A percentile compares a stretch with the other conserved stretches of the same genome.
Evolutionary conservation across 2,888 invertebrate genomes (phyloP).

Genomic region (Drosophila mettleri): DNA sequence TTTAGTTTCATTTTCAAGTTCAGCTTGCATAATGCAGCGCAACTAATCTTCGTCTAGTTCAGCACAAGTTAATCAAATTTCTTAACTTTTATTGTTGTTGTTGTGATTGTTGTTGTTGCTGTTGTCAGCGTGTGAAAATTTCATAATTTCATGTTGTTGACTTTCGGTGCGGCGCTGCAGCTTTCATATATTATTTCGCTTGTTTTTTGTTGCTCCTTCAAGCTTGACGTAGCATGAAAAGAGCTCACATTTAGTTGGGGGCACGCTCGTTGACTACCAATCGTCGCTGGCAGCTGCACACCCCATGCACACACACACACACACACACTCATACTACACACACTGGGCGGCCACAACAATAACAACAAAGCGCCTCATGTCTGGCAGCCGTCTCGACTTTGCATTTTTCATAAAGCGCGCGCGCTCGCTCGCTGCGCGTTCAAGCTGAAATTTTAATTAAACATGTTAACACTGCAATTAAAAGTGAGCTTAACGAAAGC

Average conservation of each 20-base stretch:
- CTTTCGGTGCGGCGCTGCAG: slow-evolving; percentile 38
- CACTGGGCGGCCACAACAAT: slow-evolving; percentile 27
- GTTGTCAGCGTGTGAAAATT: slow-evolving; percentile 67
- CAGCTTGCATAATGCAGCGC: background rate
- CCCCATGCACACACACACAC: slow-evolving; percentile 16
- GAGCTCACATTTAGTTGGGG: slow-evolving; percentile 50
- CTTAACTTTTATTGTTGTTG: slow-evolving; percentile 39
- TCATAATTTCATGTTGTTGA: slow-evolving; percentile 68
- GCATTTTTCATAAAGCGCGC: slow-evolving; percentile 50
- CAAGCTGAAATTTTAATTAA: slow-evolving; percentile 77
- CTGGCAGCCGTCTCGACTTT: slow-evolving; percentile 67
- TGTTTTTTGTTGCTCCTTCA: slow-evolving; percentile 38
- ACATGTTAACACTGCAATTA: slow-evolving; percentile 78
- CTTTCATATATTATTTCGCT: slow-evolving; percentile 10
- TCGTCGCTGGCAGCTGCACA: slow-evolving; percentile 30
- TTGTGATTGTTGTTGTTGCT: slow-evolving; percentile 41
- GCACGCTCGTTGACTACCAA: slow-evolving; percentile 47
- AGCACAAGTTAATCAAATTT: slow-evolving; percentile 5
- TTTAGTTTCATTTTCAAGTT: background rate
- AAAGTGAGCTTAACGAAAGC: slow-evolving; percentile 48
- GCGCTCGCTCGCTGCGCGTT: slow-evolving; percentile 41
- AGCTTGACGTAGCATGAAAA: slow-evolving; percentile 77
- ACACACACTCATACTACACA: slow-evolving; percentile 5
- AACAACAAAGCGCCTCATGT: slow-evolving; percentile 42
- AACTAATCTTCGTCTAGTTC: slow-evolving; percentile 16